These are phyloP conservation scores for Argopecten irradians DNA, from an alignment of 1,140 invertebrate species.

Conservation along the genomic window DNA sequence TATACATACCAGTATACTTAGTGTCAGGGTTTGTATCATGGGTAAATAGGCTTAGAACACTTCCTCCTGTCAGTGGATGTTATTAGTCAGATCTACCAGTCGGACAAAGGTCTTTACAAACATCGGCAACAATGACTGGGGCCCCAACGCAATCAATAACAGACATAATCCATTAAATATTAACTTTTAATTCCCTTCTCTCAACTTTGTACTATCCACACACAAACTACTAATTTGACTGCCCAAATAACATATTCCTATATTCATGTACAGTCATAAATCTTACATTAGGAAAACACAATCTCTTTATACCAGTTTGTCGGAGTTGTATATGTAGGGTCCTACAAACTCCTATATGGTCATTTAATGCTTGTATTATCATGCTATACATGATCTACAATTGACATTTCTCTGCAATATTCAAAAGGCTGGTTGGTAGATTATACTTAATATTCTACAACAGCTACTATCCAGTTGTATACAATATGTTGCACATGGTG, in stretches of 20 bases:
- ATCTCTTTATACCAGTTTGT: too few species aligned
- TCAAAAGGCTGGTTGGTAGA: too few species aligned
- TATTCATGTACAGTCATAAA: background rate
- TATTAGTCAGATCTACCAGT: conserved; percentile 10
- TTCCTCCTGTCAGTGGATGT: background rate
- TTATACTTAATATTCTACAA: too few species aligned
- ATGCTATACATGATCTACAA: too few species aligned
- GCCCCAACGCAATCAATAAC: background rate
- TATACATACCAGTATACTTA: background rate
- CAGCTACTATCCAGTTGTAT: too few species aligned
- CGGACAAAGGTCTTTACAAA: background rate
- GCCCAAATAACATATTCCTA: background rate
- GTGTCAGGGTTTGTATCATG: background rate
- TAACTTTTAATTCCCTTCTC: conserved; percentile 22
- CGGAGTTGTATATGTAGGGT: too few species aligned
- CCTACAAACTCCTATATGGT: too few species aligned
- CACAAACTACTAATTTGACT: background rate
- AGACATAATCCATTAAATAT: conserved; percentile 19
- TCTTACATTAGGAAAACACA: too few species aligned
- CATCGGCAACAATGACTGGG: background rate
- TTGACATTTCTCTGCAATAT: too few species aligned
- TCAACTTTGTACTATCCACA: background rate
- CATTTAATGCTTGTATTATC: too few species aligned
- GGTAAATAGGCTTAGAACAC: conserved; percentile 9
- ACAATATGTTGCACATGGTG: too few species aligned